Evolutionary conservation across 2,888 invertebrate genomes (phyloP).

Genomic region (Ormyrus nitidulus): DNA sequence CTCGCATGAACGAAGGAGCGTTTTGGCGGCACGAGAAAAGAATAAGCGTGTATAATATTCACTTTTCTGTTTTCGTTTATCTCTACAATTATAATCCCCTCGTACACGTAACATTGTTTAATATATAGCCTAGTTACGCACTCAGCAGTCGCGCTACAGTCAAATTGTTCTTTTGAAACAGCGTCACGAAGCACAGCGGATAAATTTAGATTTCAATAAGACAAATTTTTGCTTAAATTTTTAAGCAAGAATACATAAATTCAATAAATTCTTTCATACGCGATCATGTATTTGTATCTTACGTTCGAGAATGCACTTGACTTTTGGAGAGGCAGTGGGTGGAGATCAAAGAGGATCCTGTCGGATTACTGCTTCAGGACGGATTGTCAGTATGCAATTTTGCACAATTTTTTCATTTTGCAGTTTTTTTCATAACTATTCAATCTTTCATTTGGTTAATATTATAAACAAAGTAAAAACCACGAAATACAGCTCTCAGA

Average conservation of each 20-base stretch:
- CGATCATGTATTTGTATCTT: neutral
- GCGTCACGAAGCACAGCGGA: slow-evolving; percentile 30
- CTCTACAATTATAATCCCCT: slow-evolving; percentile 24
- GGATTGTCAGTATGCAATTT: slow-evolving; percentile 61
- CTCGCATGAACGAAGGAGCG: slow-evolving; percentile 14
- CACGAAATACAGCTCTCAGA: neutral
- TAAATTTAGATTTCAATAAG: neutral
- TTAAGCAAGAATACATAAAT: slow-evolving; percentile 24
- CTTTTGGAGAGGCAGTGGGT: slow-evolving; percentile 23
- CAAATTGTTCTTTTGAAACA: neutral
- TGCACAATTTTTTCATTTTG: neutral
- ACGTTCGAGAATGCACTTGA: neutral
- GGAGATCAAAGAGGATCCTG: slow-evolving; percentile 17
- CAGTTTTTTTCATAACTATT: slow-evolving; percentile 1
- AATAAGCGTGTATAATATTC: slow-evolving; percentile 23
- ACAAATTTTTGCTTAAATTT: neutral
- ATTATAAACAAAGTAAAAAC: slow-evolving; percentile 7
- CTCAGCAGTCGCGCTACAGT: slow-evolving; percentile 17
- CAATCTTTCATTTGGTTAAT: slow-evolving; percentile 6
- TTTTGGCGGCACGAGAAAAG: slow-evolving; percentile 9
- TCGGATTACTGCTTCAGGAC: slow-evolving; percentile 58
- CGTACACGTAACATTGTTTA: slow-evolving; percentile 11
- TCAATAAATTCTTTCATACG: neutral
- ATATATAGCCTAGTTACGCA: slow-evolving; percentile 27
- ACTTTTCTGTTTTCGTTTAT: slow-evolving; percentile 27